phyloP scores from a whole-genome alignment of 2,888 invertebrate genomes.

The Diarsia dahlii region DNA sequence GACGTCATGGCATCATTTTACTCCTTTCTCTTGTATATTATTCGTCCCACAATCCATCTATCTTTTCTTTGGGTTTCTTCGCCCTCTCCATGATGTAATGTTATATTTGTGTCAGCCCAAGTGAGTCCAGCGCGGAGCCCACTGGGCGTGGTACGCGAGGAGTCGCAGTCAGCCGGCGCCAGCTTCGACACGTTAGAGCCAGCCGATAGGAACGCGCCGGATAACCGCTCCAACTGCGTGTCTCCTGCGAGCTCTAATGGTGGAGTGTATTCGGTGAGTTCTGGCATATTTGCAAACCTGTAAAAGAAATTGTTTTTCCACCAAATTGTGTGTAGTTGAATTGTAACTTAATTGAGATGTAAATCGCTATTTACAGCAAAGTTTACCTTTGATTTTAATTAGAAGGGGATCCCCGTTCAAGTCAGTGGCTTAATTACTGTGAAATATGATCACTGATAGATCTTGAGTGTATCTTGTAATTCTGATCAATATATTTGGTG shows the following conservation, averaged over 20 bases:
- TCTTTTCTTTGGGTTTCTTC: too few relatives aligned
- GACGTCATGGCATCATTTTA: too few relatives aligned
- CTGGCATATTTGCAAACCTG: neutral
- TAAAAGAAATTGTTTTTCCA: too few relatives aligned
- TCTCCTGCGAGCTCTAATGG: slow-evolving; percentile 98
- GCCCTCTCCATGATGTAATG: too few relatives aligned
- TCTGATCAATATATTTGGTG: too few relatives aligned
- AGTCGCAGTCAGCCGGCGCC: slow-evolving; percentile 88
- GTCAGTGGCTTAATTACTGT: neutral
- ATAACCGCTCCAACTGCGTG: slow-evolving; percentile 92
- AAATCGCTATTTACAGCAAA: too few relatives aligned
- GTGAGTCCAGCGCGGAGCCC: slow-evolving; percentile 88
- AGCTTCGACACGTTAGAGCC: slow-evolving; percentile 88
- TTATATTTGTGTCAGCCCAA: slow-evolving; percentile 78
- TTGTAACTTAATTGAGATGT: neutral
- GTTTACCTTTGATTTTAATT: neutral
- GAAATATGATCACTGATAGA: neutral
- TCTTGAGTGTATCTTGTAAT: too few relatives aligned
- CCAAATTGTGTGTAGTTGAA: neutral
- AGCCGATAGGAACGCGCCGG: slow-evolving; percentile 83
- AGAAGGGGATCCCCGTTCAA: neutral
- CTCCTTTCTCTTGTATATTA: too few relatives aligned
- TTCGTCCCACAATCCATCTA: too few relatives aligned
- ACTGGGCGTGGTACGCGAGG: slow-evolving; percentile 92
- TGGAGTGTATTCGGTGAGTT: slow-evolving; percentile 95